Evolutionary conservation across 2,888 invertebrate genomes (phyloP), one percentile per base, ranked within the genome.

Genomic region (Idaea aversata): DNA sequence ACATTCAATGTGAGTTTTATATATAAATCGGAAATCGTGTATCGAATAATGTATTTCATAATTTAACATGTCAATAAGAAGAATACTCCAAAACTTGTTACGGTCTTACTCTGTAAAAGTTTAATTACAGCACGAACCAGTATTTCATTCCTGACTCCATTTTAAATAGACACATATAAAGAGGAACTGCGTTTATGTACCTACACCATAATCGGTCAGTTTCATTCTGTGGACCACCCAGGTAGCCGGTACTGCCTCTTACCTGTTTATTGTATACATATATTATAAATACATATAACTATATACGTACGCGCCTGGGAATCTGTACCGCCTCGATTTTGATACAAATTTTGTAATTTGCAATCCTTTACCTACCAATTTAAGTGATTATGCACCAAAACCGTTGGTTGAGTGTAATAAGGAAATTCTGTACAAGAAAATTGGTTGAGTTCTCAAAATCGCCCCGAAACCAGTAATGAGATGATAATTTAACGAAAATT

Each of bases 161-260:
- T 88, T 84, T 83, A 85, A 84, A 84, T 80, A 84, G 86, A 87
- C 86, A 86, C 80, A 86, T 79, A 83, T 75, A 73, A 67, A 70
- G 67, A 72, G 62, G 67, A 67, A 63, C 69, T 67, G 63, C 67
- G 70, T 72, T 71, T 68, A 68, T 74, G 82, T 88, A 87, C 87
- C 75, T 88, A 85, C 82, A 81, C 82, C 79, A 80, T 87, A 88
- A 87, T 85, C 86, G 87, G 79, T 78, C 83, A 83, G 79, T 78
- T 83, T 85, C 87, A 88, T 83, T 85, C 81, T 74, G 81, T 74
- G 84, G 93, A 93, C 93, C 93, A 92, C 93, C 92, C 93, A 92
- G 75, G 88, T 80, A 74, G 88, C 78, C 62, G 81, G 81, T 77
- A 76, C 82, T 78, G 82, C 85, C 79, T 80, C 74, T 80, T 82